Conservation (phyloP, 2,888 invertebrate species). For the Pelosia muscerda region DNA sequence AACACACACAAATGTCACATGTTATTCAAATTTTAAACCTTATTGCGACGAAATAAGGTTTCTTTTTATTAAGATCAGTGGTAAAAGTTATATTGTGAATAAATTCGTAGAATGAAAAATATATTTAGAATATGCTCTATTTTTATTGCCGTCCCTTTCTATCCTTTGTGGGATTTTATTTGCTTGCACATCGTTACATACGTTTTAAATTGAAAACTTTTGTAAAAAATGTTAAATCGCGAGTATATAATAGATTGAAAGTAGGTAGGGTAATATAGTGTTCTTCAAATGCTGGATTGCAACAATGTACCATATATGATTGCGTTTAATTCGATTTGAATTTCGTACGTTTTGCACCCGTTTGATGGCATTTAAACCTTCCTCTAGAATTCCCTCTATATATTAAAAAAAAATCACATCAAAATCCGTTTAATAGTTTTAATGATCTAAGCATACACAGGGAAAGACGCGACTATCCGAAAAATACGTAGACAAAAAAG, state of each 20-base stretch:
- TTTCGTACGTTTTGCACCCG: no score
- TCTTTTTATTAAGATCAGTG: slow-evolving; percentile 18
- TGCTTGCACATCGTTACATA: slow-evolving; percentile 43
- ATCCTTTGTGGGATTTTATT: slow-evolving; percentile 60
- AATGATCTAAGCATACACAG: no score
- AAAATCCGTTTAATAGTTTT: no score
- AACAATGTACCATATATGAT: no score
- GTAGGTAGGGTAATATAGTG: background rate
- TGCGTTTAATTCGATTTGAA: no score
- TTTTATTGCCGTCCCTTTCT: slow-evolving; percentile 67
- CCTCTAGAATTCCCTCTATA: no score
- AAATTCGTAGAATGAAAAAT: slow-evolving; percentile 54
- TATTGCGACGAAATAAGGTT: slow-evolving; percentile 24
- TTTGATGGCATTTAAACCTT: no score
- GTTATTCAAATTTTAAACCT: slow-evolving; percentile 31
- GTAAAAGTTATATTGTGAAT: slow-evolving; percentile 47
- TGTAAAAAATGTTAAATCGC: no score
- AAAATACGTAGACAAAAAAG: no score
- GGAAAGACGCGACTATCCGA: no score
- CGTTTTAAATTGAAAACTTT: slow-evolving; percentile 29
- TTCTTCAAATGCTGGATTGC: no score
- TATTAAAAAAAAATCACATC: no score
- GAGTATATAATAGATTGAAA: background rate
- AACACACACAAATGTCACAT: slow-evolving; percentile 32
- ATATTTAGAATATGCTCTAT: slow-evolving; percentile 57